Evolutionary conservation across 2,888 invertebrate genomes (phyloP).

Genomic region (Ypsolopha sequella): DNA sequence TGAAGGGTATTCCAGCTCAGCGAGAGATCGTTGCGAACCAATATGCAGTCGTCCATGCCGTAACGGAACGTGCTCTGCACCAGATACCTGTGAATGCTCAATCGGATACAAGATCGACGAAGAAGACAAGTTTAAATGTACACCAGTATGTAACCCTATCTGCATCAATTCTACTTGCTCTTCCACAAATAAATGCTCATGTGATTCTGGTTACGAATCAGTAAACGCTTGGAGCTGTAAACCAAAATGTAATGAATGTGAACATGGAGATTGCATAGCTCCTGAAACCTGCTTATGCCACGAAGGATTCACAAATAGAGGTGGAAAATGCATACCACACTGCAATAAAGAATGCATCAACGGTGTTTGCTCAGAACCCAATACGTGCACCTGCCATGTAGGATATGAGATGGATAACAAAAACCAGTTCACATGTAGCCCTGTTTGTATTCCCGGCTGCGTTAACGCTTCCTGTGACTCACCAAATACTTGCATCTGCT

Average conservation of each 20-base stretch:
- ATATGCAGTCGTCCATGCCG: slow-evolving; percentile 10
- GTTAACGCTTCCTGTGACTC: slow-evolving; percentile 22
- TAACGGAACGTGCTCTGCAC: slow-evolving; percentile 29
- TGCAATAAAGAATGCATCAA: slow-evolving; percentile 28
- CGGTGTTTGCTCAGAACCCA: slow-evolving; percentile 22
- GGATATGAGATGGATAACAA: slow-evolving; percentile 11
- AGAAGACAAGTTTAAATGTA: not conserved
- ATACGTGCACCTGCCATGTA: slow-evolving; percentile 18
- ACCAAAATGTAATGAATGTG: slow-evolving; percentile 20
- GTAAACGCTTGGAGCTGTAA: slow-evolving; percentile 14
- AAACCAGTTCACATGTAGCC: slow-evolving; percentile 14
- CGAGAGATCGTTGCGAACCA: not conserved
- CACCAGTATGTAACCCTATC: not conserved
- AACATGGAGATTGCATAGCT: slow-evolving; percentile 29
- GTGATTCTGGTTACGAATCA: slow-evolving; percentile 16
- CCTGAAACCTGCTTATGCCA: slow-evolving; percentile 27
- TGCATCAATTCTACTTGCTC: slow-evolving; percentile 1
- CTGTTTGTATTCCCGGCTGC: slow-evolving; percentile 17
- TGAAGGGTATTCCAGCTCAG: slow-evolving; percentile 9
- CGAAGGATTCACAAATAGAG: slow-evolving; percentile 16
- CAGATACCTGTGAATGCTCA: slow-evolving; percentile 24
- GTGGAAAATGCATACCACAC: slow-evolving; percentile 21
- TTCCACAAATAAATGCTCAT: slow-evolving; percentile 7
- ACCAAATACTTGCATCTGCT: slow-evolving; percentile 21
- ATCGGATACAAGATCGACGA: not conserved